These are phyloP conservation scores for Rhabdomys dilectus DNA, from an alignment of 2,113 vertebrate species.

Conservation along the genomic window DNA sequence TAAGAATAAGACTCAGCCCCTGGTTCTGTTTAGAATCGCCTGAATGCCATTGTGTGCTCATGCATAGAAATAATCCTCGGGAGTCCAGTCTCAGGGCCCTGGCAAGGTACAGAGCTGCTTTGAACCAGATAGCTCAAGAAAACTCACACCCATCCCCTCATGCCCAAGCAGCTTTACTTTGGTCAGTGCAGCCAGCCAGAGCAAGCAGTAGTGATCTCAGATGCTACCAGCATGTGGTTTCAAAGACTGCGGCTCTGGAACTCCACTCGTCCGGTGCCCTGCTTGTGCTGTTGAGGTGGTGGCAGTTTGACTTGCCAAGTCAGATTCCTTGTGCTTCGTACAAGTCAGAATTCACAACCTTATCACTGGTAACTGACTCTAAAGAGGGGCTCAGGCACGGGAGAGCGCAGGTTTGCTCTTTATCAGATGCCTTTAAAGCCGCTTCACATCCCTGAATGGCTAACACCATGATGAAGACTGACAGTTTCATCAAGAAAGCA, in stretches of 20 bases:
- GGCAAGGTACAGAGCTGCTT: not conserved
- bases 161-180: not conserved
- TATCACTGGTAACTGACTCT: slow-evolving; percentile 54
- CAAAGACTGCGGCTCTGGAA: not conserved
- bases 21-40: not conserved
- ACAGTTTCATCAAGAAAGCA: slow-evolving; percentile 77
- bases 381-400: slow-evolving; percentile 50
- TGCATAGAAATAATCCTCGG: not conserved
- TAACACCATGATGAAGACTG: slow-evolving; percentile 79
- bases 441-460: slow-evolving; percentile 53
- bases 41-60: not conserved
- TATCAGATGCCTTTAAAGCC: slow-evolving; percentile 69
- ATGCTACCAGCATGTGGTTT: not conserved
- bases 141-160: not conserved
- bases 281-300: not conserved
- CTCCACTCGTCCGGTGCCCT: not conserved
- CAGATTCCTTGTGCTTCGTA: slow-evolving; percentile 20
- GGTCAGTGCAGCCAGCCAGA: not conserved
- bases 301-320: slow-evolving; percentile 62
- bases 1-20: not conserved
- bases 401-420: slow-evolving; percentile 61
- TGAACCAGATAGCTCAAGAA: not conserved
- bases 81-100: not conserved
- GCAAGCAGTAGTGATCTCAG: not conserved
- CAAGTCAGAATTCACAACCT: slow-evolving; percentile 63